A percentile compares a stretch with the other conserved stretches of the same genome.
Conservation (phyloP, 2,888 invertebrate genomes). For the Leptinotarsa peninsularis region DNA sequence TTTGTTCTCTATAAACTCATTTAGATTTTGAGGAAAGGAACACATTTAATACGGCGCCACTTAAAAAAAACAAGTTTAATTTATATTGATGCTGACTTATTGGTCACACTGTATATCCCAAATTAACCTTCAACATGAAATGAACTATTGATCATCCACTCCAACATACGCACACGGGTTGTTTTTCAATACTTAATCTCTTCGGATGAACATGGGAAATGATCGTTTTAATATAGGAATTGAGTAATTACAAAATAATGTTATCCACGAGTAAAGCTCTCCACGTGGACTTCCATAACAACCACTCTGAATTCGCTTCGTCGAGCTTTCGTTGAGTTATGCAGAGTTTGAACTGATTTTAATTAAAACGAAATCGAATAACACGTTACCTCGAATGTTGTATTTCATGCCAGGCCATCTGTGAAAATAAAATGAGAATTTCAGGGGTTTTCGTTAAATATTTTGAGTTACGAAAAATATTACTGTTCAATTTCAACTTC, state of each 20-base stretch:
- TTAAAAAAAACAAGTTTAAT: too few relatives aligned
- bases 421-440: background rate
- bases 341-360: background rate
- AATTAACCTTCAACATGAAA: background rate
- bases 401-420: background rate
- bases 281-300: constrained; percentile 10
- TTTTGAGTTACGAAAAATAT: background rate
- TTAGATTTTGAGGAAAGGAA: too few relatives aligned
- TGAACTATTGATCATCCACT: background rate
- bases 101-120: too few relatives aligned
- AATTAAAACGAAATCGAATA: background rate
- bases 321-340: background rate
- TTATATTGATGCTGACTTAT: too few relatives aligned
- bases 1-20: too few relatives aligned
- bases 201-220: background rate
- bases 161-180: background rate
- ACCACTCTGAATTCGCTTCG: background rate
- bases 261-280: constrained; percentile 7
- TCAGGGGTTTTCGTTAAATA: background rate
- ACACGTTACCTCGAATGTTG: background rate
- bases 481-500: too few relatives aligned
- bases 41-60: too few relatives aligned
- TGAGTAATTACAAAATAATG: background rate
- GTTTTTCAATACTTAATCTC: background rate
- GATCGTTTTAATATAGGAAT: constrained; percentile 2